Evolutionary conservation across 1,140 invertebrate genomes (phyloP).

Genomic region (Anastrepha ludens): DNA sequence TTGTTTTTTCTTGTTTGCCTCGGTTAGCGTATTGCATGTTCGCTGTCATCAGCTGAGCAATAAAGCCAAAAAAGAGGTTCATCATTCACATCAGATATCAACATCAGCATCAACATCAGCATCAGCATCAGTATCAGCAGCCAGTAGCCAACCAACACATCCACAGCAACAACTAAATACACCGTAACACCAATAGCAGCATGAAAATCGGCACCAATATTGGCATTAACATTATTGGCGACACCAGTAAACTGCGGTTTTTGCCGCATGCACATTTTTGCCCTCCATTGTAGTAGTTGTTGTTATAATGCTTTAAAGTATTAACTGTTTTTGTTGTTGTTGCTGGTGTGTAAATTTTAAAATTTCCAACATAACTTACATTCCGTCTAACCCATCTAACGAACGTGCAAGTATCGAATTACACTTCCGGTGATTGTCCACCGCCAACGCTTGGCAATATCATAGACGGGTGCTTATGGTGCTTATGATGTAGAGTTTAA

Average conservation of each 20-base stretch:
- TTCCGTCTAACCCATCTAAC: conserved; percentile 5
- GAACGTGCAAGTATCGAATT: conserved; percentile 68
- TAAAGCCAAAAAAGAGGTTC: conserved; percentile 50
- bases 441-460: conserved; percentile 61
- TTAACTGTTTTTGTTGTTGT: neutral
- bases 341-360: conserved; percentile 29
- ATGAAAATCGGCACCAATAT: conserved; percentile 28
- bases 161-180: neutral
- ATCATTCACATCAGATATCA: conserved; percentile 47
- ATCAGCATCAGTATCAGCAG: conserved; percentile 5
- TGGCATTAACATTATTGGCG: conserved; percentile 44
- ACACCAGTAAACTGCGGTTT: conserved; percentile 50
- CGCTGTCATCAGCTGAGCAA: conserved; percentile 23
- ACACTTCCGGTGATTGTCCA: conserved; percentile 69
- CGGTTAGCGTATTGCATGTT: conserved; percentile 20
- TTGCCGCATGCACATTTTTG: neutral
- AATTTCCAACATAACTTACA: conserved; percentile 36
- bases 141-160: neutral
- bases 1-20: neutral
- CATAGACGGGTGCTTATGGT: conserved; percentile 57
- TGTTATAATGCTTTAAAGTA: neutral
- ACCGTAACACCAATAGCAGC: conserved; percentile 21
- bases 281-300: neutral
- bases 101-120: neutral
- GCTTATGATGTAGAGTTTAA: neutral